Evolutionary conservation across 2,888 invertebrate species (phyloP).

Genomic region (Parnassius orleans): DNA sequence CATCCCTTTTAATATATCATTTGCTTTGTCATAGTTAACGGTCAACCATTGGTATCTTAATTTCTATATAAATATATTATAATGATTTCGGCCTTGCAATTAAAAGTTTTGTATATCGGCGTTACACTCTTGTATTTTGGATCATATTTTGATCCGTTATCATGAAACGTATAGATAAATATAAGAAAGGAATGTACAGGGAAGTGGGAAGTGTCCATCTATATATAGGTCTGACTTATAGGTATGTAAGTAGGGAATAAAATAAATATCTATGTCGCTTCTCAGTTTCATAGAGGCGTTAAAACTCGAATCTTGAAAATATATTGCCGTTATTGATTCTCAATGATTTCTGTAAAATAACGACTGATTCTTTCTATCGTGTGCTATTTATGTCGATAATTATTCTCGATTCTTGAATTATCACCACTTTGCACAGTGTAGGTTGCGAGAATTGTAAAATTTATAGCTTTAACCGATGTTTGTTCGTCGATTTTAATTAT

Average conservation of each 20-base stretch:
- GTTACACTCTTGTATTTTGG: too few relatives aligned
- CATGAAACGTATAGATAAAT: too few relatives aligned
- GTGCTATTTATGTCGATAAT: conserved; percentile 5
- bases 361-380: conserved; percentile 12
- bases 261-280: background rate
- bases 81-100: too few relatives aligned
- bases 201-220: too few relatives aligned
- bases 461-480: background rate
- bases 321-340: conserved; percentile 14
- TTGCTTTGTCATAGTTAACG: too few relatives aligned
- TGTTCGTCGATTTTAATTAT: too few relatives aligned
- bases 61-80: too few relatives aligned
- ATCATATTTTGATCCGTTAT: too few relatives aligned
- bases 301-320: conserved; percentile 11
- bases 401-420: background rate
- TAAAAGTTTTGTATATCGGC: too few relatives aligned
- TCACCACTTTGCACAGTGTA: conserved; percentile 6
- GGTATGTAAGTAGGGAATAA: background rate
- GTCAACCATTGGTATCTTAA: too few relatives aligned
- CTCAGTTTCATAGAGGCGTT: background rate
- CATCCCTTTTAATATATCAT: too few relatives aligned
- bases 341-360: conserved; percentile 2
- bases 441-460: background rate
- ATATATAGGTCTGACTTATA: background rate
- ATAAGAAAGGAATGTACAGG: background rate